These are phyloP conservation scores for Caenorhabditis panamensis DNA, from an alignment of 2,888 invertebrate species.

Conservation along the genomic window DNA sequence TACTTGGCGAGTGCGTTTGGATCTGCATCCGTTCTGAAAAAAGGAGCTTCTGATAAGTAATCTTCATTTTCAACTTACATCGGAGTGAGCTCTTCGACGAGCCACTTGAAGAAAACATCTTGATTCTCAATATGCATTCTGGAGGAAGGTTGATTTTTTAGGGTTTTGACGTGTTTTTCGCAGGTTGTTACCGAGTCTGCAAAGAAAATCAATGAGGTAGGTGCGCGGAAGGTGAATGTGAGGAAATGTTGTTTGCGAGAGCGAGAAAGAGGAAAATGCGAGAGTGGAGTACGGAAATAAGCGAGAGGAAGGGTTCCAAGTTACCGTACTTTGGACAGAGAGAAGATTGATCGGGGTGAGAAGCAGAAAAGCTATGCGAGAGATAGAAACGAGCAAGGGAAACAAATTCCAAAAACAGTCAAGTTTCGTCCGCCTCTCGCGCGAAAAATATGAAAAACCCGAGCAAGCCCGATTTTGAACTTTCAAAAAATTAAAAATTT, in stretches of 20 bases:
- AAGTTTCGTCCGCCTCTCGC: no score
- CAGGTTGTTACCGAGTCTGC: conserved; percentile 55
- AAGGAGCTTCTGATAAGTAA: background rate
- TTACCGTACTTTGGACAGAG: conserved; percentile 23
- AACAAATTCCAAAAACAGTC: background rate
- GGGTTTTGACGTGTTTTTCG: conserved; percentile 3
- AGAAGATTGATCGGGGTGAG: conserved; percentile 6
- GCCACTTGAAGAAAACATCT: conserved; percentile 93
- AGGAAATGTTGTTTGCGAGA: background rate
- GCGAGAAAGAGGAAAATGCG: background rate
- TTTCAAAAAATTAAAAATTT: no score
- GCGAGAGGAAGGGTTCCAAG: conserved; percentile 28
- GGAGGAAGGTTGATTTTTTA: background rate
- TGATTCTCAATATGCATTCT: conserved; percentile 93
- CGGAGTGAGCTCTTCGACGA: conserved; percentile 92
- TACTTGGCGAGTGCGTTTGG: conserved; percentile 96
- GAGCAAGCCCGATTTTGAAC: no score
- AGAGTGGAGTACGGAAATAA: background rate
- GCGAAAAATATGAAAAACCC: no score
- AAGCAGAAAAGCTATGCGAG: background rate
- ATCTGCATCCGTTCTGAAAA: conserved; percentile 86
- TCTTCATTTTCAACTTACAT: conserved; percentile 87
- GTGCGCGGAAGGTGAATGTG: background rate
- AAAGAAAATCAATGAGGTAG: conserved; percentile 27
- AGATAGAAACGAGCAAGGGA: background rate